phyloP scores from a whole-genome alignment of 2,888 invertebrate genomes.

The Tortrix viridana region DNA sequence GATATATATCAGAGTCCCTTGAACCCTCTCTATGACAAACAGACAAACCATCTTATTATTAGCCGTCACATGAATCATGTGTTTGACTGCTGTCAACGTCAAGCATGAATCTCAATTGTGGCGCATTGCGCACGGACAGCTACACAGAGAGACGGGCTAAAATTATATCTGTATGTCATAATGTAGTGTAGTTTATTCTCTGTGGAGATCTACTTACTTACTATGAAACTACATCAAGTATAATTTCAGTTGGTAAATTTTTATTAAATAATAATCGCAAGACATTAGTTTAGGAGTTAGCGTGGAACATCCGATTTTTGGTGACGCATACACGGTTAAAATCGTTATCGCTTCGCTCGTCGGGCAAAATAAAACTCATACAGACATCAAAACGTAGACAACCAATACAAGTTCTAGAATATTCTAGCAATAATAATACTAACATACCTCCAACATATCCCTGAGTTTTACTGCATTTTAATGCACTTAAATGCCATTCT shows the following conservation, averaged over 20 bases:
- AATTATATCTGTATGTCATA: conserved; percentile 21
- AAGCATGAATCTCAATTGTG: conserved; percentile 65
- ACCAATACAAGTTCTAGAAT: too few species aligned
- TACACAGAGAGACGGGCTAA: conserved; percentile 4
- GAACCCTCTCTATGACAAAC: conserved; percentile 52
- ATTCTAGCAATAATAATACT: too few species aligned
- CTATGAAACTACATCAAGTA: too few species aligned
- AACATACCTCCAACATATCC: conserved; percentile 20
- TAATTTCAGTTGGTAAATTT: too few species aligned
- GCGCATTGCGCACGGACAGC: conserved; percentile 38
- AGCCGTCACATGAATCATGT: conserved; percentile 57
- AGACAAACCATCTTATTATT: conserved; percentile 51
- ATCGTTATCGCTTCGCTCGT: too few species aligned
- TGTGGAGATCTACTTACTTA: too few species aligned
- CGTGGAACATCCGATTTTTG: too few species aligned
- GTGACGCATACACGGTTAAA: too few species aligned
- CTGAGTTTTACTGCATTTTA: conserved; percentile 67
- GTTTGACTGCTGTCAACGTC: conserved; percentile 48
- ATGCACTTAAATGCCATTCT: conserved; percentile 70
- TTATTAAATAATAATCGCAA: too few species aligned
- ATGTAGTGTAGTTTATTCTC: not conserved
- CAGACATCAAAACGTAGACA: too few species aligned
- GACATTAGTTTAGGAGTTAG: too few species aligned
- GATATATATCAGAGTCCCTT: not conserved
- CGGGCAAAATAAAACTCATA: too few species aligned